These are phyloP conservation scores for Drosophila tripunctata DNA, from an alignment of 2,888 invertebrate species.

Conservation along the genomic window DNA sequence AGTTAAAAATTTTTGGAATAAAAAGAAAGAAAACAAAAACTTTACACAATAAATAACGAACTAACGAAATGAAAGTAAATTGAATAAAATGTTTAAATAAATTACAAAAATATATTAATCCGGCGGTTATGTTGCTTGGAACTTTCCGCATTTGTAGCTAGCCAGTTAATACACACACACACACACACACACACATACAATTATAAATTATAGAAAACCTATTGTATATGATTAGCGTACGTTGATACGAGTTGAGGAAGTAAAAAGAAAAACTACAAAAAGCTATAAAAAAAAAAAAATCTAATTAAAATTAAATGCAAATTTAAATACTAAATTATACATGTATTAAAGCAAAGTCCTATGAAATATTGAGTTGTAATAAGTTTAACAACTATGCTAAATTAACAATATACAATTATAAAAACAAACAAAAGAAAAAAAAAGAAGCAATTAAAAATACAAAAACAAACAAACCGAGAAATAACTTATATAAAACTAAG, in stretches of 20 bases:
- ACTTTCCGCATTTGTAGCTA: constrained; percentile 46
- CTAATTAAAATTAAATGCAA: constrained; percentile 3
- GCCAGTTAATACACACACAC: constrained; percentile 48
- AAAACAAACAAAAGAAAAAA: constrained; percentile 35
- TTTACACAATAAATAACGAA: constrained; percentile 5
- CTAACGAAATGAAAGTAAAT: constrained; percentile 9
- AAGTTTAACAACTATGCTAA: constrained; percentile 50
- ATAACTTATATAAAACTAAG: constrained; percentile 31
- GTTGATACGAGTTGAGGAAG: constrained; percentile 10
- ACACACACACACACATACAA: constrained; percentile 17
- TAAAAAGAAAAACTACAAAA: constrained; percentile 2
- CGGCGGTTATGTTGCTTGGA: constrained; percentile 12
- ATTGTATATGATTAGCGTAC: constrained; percentile 51
- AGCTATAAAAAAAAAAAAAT: neutral
- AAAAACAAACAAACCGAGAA: too few species aligned
- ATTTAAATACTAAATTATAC: constrained; percentile 29
- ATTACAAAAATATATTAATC: neutral
- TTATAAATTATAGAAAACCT: constrained; percentile 41
- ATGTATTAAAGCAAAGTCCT: constrained; percentile 56
- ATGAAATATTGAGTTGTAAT: constrained; percentile 70
- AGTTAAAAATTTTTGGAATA: neutral
- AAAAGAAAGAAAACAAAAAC: neutral
- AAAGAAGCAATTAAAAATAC: constrained; percentile 8
- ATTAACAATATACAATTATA: constrained; percentile 31
- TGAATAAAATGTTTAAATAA: constrained; percentile 3